A percentile compares a stretch with the other conserved stretches of the same genome.
These are phyloP conservation scores for Brachionus manjavacas DNA, from an alignment of 1,140 invertebrate species.

Conservation along the genomic window DNA sequence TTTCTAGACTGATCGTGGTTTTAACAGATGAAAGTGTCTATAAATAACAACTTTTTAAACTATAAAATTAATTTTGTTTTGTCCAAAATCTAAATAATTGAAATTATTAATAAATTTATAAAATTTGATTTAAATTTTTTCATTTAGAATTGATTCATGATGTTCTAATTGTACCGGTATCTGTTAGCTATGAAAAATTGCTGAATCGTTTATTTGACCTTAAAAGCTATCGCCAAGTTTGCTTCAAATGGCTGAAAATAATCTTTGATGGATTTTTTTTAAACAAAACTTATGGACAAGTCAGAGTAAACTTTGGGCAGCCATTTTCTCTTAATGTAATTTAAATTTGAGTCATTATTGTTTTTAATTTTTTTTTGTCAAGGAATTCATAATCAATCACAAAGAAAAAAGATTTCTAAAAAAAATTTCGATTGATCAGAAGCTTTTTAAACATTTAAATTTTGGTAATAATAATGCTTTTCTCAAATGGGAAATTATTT, in stretches of 20 bases:
- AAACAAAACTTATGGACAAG: not conserved
- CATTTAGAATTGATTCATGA: slow-evolving; percentile 14
- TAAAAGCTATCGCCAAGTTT: not conserved
- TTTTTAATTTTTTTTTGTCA: not conserved
- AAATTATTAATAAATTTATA: not conserved
- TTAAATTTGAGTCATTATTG: not conserved
- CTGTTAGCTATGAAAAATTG: not conserved
- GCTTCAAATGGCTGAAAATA: not conserved
- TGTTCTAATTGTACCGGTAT: not conserved
- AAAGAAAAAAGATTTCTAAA: not conserved
- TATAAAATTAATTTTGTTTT: not conserved
- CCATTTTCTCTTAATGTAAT: slow-evolving; percentile 9
- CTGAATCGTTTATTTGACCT: not conserved
- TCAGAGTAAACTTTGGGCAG: slow-evolving; percentile 13
- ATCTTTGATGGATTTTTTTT: not conserved
- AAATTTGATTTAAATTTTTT: not conserved
- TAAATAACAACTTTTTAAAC: no score
- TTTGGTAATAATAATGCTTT: slow-evolving; percentile 20
- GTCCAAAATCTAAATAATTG: not conserved
- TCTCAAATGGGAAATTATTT: not conserved
- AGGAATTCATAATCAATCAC: slow-evolving; percentile 11
- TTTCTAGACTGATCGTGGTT: no score
- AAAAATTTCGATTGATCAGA: not conserved
- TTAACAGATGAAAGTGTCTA: no score
- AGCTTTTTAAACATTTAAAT: slow-evolving; percentile 2